phyloP scores from a whole-genome alignment of 1,140 invertebrate species.

The Microvelia longipes region DNA sequence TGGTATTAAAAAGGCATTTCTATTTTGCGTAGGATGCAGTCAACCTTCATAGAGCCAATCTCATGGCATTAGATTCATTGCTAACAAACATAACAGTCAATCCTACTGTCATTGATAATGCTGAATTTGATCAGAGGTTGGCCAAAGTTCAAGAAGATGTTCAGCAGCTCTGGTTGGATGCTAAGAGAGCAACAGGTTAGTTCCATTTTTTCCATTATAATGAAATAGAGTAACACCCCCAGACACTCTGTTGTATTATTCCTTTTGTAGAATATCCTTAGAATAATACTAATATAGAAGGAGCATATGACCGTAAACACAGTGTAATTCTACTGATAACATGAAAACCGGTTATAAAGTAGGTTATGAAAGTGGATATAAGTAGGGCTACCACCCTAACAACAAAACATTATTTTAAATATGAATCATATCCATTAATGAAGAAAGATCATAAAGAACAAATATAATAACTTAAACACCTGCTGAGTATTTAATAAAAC shows the following conservation, averaged over 20 bases:
- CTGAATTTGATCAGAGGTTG: conserved; percentile 63
- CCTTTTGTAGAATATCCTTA: neutral
- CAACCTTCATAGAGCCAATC: conserved; percentile 56
- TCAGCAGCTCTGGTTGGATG: conserved; percentile 49
- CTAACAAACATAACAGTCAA: conserved; percentile 50
- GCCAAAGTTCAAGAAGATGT: conserved; percentile 53
- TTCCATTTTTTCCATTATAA: conserved; percentile 14
- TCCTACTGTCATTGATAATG: conserved; percentile 68
- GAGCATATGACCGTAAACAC: no score
- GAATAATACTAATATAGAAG: no score
- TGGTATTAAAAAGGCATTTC: no score
- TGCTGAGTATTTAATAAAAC: no score
- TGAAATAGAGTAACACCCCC: neutral
- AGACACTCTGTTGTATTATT: conserved; percentile 2
- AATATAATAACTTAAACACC: no score
- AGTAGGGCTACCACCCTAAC: no score
- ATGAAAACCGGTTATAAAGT: no score
- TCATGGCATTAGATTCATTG: conserved; percentile 53
- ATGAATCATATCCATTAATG: no score
- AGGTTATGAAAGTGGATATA: no score
- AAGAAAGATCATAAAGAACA: no score
- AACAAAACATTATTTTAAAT: no score
- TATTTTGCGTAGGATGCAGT: conserved; percentile 78
- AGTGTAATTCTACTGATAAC: no score
- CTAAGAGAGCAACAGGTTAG: conserved; percentile 46